phyloP scores from a whole-genome alignment of 2,113 vertebrate species.

The Piliocolobus tephrosceles region DNA sequence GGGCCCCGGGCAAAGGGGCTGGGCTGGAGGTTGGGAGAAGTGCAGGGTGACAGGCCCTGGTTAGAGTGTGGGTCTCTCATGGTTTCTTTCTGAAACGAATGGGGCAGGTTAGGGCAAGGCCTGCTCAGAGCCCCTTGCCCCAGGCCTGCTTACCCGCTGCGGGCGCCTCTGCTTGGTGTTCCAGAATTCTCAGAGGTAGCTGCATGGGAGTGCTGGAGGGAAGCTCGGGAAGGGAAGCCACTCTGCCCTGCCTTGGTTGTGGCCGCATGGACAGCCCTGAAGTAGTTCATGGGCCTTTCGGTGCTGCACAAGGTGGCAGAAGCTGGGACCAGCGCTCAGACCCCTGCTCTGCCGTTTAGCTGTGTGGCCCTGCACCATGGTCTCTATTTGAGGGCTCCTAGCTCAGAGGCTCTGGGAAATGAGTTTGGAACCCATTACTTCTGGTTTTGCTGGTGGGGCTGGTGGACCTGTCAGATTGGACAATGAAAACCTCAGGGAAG shows the following conservation, averaged over 20 bases:
- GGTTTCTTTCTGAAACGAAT: neutral
- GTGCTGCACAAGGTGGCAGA: neutral
- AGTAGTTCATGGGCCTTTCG: neutral
- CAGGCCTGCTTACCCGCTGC: neutral
- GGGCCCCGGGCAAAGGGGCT: neutral
- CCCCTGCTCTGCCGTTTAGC: neutral
- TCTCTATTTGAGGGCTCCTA: neutral
- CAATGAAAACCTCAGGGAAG: neutral
- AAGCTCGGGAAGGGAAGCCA: neutral
- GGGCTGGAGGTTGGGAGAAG: neutral
- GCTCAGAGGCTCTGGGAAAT: neutral
- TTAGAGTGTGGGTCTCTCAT: neutral
- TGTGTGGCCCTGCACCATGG: neutral
- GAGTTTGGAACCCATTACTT: neutral
- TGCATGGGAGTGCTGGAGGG: neutral
- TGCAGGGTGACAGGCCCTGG: neutral
- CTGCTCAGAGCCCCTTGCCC: neutral
- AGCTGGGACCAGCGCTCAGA: neutral
- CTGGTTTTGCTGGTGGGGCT: neutral
- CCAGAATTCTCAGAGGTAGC: neutral
- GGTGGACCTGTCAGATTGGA: fast-evolving
- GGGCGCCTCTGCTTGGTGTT: neutral
- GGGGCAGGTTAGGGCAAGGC: neutral
- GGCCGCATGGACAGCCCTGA: neutral
- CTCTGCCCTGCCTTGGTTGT: neutral